Conservation (phyloP, 2,797 vertebrate genomes). For the Gambelia wislizenii region DNA sequence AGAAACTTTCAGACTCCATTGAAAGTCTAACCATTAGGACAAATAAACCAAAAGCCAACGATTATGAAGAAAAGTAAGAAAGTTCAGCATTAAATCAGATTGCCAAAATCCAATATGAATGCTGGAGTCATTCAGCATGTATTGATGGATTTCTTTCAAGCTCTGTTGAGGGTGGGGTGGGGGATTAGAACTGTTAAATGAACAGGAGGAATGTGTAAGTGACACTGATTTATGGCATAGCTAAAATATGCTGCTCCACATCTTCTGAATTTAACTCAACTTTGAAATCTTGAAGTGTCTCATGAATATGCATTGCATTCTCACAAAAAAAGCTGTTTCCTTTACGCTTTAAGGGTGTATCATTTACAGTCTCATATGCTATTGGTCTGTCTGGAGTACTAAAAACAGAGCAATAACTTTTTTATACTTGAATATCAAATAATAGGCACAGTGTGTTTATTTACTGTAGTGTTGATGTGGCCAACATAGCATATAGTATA, state of each 20-base stretch:
- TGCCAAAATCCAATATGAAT: not conserved
- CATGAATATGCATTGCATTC: not conserved
- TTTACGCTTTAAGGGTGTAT: not conserved
- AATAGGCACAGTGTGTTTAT: not conserved
- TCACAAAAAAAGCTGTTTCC: not conserved
- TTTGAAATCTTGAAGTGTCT: constrained; percentile 13
- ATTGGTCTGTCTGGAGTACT: not conserved
- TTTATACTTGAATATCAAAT: not conserved
- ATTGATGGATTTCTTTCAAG: not conserved
- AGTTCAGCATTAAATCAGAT: not conserved
- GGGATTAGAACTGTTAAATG: constrained; percentile 15
- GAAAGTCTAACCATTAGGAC: constrained; percentile 39
- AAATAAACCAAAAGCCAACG: constrained; percentile 12
- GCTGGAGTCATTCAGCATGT: constrained; percentile 31
- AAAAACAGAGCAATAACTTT: not conserved
- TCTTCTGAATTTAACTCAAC: constrained; percentile 5
- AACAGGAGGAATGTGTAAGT: not conserved
- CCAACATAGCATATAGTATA: too few relatives aligned
- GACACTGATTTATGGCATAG: constrained; percentile 21
- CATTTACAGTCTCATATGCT: not conserved
- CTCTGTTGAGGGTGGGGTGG: not conserved
- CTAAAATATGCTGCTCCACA: not conserved
- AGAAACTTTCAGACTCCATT: constrained; percentile 32
- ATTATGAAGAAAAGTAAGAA: not conserved
- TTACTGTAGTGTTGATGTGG: not conserved